Conservation (phyloP, 2,113 vertebrate species). For the Brachionichthys hirsutus region DNA sequence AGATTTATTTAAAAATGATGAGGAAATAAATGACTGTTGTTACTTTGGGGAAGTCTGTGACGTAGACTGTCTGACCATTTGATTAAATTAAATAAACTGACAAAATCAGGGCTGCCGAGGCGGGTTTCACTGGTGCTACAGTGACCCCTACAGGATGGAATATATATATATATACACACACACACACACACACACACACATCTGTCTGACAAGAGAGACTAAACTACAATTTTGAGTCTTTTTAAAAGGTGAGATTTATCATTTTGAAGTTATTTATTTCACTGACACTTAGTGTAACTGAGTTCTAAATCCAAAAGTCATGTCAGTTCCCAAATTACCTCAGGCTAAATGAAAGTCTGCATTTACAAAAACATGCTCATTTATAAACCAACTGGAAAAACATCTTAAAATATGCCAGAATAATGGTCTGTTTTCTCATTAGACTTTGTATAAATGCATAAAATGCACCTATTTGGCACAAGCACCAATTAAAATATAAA, state of each 20-base stretch:
- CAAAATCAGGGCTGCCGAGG: background rate
- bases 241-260: constrained; percentile 19
- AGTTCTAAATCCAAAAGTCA: constrained; percentile 12
- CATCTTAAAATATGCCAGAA: background rate
- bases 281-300: constrained; percentile 15
- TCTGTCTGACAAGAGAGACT: background rate
- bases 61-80: constrained; percentile 22
- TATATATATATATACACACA: no score
- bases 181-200: background rate
- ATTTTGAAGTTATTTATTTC: constrained; percentile 6
- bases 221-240: constrained; percentile 2
- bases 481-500: background rate
- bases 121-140: constrained; percentile 45
- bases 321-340: constrained; percentile 19
- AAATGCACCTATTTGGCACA: background rate
- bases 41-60: constrained; percentile 17
- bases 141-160: constrained; percentile 64
- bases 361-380: constrained; percentile 28
- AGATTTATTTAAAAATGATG: constrained; percentile 7
- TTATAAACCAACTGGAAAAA: background rate
- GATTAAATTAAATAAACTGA: constrained; percentile 36
- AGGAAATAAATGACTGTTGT: constrained; percentile 40
- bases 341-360: background rate
- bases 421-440: constrained; percentile 1
- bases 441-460: constrained; percentile 1